These are phyloP conservation scores for Psittacula derbiana DNA, from an alignment of 2,797 vertebrate genomes.

Conservation along the genomic window DNA sequence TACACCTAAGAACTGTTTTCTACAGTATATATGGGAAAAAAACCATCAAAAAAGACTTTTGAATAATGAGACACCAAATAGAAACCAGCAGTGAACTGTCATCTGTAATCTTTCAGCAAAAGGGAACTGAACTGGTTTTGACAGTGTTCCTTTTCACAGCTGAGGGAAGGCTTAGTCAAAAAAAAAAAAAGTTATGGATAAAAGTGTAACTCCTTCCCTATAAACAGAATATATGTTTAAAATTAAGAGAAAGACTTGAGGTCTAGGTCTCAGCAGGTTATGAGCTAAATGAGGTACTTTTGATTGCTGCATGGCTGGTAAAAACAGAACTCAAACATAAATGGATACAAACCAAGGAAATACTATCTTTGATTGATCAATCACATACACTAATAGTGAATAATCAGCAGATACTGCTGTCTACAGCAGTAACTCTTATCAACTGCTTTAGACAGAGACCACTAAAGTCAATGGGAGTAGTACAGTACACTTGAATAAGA, in stretches of 20 bases:
- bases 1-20: constrained; percentile 18
- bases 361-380: background rate
- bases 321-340: background rate
- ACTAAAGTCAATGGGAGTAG: background rate
- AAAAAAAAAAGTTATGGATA: background rate
- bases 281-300: background rate
- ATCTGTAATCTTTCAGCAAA: background rate
- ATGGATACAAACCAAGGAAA: background rate
- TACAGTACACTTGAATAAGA: background rate
- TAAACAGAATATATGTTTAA: background rate
- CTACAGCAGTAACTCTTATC: background rate
- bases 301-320: background rate
- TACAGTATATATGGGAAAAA: background rate
- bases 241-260: background rate
- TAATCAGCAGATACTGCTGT: background rate
- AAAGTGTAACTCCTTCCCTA: background rate
- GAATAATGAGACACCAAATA: constrained; percentile 39
- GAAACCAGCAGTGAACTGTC: constrained; percentile 20
- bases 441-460: background rate
- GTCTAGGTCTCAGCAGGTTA: background rate
- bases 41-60: background rate
- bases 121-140: constrained; percentile 22
- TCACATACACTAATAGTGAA: background rate
- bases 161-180: background rate
- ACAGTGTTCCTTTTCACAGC: constrained; percentile 30